Evolutionary conservation across 1,140 invertebrate species (phyloP).

Genomic region (Drosophila melanogaster): Release_6_plus_ISO1_MT NT_037436.4:6682001-6682500

Average conservation of each 20-base stretch:
- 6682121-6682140: not conserved
- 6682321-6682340: conserved; percentile 11
- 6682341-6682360: not conserved
- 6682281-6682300: conserved; percentile 4
- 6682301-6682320: conserved; percentile 40
- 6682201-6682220: no score
- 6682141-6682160: no score
- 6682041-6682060: not conserved
- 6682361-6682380: conserved; percentile 29
- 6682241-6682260: not conserved
- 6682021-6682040: conserved; percentile 2
- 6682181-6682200: no score
- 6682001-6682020: conserved; percentile 26
- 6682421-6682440: conserved; percentile 73
- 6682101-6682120: not conserved
- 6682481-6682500: conserved; percentile 59
- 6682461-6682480: conserved; percentile 36
- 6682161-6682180: no score
- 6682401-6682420: conserved; percentile 62
- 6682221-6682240: no score
- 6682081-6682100: not conserved
- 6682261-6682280: conserved; percentile 1
- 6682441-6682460: conserved; percentile 22
- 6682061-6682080: not conserved
- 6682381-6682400: conserved; percentile 58